phyloP scores from a whole-genome alignment of 2,888 invertebrate species.

The Aplocera efformata region DNA sequence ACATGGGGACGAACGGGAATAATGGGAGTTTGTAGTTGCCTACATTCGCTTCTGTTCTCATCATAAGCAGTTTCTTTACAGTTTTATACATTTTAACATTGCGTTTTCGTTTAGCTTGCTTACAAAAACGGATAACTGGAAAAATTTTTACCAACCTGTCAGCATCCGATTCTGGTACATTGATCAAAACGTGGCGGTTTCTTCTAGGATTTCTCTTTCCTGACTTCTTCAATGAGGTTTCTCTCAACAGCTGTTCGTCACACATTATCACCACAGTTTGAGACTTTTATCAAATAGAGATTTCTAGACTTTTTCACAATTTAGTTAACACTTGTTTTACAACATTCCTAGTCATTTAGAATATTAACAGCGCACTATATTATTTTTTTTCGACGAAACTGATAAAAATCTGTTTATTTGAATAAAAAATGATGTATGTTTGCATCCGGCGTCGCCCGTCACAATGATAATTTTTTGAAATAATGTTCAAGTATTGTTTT shows the following conservation, averaged over 20 bases:
- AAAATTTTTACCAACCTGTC: slow-evolving; percentile 40
- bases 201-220: slow-evolving; percentile 36
- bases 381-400: too few relatives aligned
- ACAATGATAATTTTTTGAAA: slow-evolving; percentile 10
- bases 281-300: too few relatives aligned
- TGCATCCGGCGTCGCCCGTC: slow-evolving; percentile 6
- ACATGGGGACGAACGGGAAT: too few relatives aligned
- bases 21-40: too few relatives aligned
- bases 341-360: too few relatives aligned
- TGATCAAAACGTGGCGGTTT: slow-evolving; percentile 58
- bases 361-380: too few relatives aligned
- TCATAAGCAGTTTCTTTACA: too few relatives aligned
- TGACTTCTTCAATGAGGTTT: slow-evolving; percentile 54
- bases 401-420: too few relatives aligned
- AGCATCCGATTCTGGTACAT: slow-evolving; percentile 48
- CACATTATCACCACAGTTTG: slow-evolving; percentile 12
- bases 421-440: background rate
- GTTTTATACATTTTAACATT: too few relatives aligned
- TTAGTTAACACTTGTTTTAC: too few relatives aligned
- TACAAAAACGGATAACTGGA: background rate
- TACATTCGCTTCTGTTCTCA: too few relatives aligned
- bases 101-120: too few relatives aligned
- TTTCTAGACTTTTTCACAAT: background rate
- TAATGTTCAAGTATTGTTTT: slow-evolving; percentile 14
- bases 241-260: slow-evolving; percentile 51